Conservation (phyloP, 2,888 invertebrate genomes). For the Thereva nobilitata region DNA sequence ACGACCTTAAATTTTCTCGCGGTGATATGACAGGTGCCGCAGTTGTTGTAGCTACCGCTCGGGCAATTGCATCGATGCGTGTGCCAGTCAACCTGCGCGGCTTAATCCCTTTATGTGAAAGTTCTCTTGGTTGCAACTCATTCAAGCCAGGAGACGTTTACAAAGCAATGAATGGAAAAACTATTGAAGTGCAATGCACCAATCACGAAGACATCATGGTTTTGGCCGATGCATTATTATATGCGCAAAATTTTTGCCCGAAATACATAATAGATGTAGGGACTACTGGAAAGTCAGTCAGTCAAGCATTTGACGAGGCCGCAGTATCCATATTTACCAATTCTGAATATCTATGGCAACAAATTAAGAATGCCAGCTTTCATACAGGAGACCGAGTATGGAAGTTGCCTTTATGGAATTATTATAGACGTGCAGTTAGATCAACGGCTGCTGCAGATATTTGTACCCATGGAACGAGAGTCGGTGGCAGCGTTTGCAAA, state of each 20-base stretch:
- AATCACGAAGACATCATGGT: slow-evolving; percentile 78
- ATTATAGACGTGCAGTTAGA: slow-evolving; percentile 63
- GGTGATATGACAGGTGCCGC: slow-evolving; percentile 89
- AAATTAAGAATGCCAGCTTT: slow-evolving; percentile 68
- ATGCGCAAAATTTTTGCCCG: slow-evolving; percentile 69
- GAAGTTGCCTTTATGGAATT: slow-evolving; percentile 79
- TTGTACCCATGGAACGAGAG: slow-evolving; percentile 65
- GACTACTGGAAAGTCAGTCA: slow-evolving; percentile 74
- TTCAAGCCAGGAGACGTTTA: slow-evolving; percentile 80
- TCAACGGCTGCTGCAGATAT: slow-evolving; percentile 62
- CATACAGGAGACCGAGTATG: slow-evolving; percentile 80
- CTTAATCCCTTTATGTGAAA: slow-evolving; percentile 77
- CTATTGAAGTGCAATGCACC: slow-evolving; percentile 68
- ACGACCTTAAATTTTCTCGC: slow-evolving; percentile 62
- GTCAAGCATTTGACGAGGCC: slow-evolving; percentile 66
- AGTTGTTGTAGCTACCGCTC: slow-evolving; percentile 71
- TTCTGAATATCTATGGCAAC: slow-evolving; percentile 68
- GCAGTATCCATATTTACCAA: slow-evolving; percentile 78
- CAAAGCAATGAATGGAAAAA: slow-evolving; percentile 73
- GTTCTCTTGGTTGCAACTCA: slow-evolving; percentile 78
- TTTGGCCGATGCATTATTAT: slow-evolving; percentile 76
- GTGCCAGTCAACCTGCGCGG: slow-evolving; percentile 73
- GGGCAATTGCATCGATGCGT: slow-evolving; percentile 70
- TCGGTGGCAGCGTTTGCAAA: slow-evolving; percentile 69
- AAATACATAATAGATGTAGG: slow-evolving; percentile 76